These are phyloP conservation scores for Synergus gifuensis DNA, from an alignment of 2,888 invertebrate species.

Conservation along the genomic window DNA sequence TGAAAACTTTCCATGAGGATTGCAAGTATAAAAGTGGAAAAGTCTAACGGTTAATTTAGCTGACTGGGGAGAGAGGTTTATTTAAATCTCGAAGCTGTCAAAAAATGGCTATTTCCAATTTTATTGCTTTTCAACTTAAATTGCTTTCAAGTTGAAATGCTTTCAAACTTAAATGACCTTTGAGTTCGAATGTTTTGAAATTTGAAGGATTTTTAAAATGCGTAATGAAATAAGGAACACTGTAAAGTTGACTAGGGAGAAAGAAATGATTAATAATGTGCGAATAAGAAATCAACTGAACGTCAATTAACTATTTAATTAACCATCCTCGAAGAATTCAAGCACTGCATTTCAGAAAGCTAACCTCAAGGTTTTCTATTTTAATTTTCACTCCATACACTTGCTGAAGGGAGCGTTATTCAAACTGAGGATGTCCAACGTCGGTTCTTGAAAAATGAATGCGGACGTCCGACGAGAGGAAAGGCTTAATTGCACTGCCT, in stretches of 20 bases:
- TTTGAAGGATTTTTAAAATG: background rate
- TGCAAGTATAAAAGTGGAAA: background rate
- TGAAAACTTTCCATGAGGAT: slow-evolving; percentile 13
- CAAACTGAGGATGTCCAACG: slow-evolving; percentile 66
- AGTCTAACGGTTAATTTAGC: slow-evolving; percentile 18
- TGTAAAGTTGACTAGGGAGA: too few species aligned
- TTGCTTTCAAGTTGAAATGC: background rate
- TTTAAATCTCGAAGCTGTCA: background rate
- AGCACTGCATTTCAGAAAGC: background rate
- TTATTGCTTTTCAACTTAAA: slow-evolving; percentile 8
- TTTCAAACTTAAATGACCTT: background rate
- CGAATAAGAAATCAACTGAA: too few species aligned
- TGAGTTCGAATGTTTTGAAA: background rate
- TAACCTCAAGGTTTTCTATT: slow-evolving; percentile 17
- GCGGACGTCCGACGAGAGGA: slow-evolving; percentile 66
- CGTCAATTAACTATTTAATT: background rate
- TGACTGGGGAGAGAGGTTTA: background rate
- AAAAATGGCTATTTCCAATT: slow-evolving; percentile 20
- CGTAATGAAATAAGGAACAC: too few species aligned
- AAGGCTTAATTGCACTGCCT: slow-evolving; percentile 72
- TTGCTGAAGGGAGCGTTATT: slow-evolving; percentile 28
- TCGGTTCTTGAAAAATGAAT: slow-evolving; percentile 72
- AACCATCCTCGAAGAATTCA: background rate
- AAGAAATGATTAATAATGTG: too few species aligned
- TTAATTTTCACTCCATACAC: slow-evolving; percentile 18